Conservation (phyloP, 1,140 invertebrate species). For the Chlorops oryzae region DNA sequence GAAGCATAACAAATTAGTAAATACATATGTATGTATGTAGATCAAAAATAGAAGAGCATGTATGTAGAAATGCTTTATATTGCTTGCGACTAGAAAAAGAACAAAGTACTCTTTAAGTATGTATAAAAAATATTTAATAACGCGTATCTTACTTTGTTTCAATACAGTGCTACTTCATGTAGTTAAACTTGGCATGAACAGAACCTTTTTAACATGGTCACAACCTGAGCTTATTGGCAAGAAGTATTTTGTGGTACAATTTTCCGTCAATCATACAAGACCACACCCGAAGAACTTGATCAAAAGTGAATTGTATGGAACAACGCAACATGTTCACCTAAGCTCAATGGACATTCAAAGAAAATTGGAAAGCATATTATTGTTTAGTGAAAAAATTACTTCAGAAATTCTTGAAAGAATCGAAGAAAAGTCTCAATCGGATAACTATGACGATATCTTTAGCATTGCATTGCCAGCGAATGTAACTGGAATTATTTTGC, state of each 20-base stretch:
- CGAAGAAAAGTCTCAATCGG: slow-evolving; percentile 22
- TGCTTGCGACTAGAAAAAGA: too few relatives aligned
- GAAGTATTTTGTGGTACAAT: slow-evolving; percentile 44
- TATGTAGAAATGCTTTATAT: background rate
- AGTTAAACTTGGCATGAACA: slow-evolving; percentile 32
- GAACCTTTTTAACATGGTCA: slow-evolving; percentile 41
- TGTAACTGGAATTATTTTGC: slow-evolving; percentile 39
- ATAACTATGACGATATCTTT: slow-evolving; percentile 30
- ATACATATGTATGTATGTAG: too few relatives aligned
- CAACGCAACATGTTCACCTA: slow-evolving; percentile 26
- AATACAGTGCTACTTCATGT: slow-evolving; percentile 32
- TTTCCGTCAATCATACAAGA: slow-evolving; percentile 37
- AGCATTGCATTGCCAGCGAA: slow-evolving; percentile 37
- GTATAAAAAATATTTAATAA: too few relatives aligned
- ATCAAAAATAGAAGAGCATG: too few relatives aligned
- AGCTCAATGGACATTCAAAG: slow-evolving; percentile 30
- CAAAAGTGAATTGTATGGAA: slow-evolving; percentile 22
- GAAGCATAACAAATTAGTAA: background rate
- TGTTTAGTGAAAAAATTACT: slow-evolving; percentile 26
- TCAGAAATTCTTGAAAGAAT: slow-evolving; percentile 26
- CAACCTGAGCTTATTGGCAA: slow-evolving; percentile 34
- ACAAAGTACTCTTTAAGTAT: too few relatives aligned
- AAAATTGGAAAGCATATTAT: slow-evolving; percentile 24
- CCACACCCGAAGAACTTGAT: slow-evolving; percentile 36
- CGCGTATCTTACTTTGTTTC: background rate